Percentiles rank a stretch among this genome's conserved stretches.
These are phyloP conservation scores for Tachysurus fulvidraco DNA, from an alignment of 2,113 vertebrate species.

Conservation along the genomic window DNA sequence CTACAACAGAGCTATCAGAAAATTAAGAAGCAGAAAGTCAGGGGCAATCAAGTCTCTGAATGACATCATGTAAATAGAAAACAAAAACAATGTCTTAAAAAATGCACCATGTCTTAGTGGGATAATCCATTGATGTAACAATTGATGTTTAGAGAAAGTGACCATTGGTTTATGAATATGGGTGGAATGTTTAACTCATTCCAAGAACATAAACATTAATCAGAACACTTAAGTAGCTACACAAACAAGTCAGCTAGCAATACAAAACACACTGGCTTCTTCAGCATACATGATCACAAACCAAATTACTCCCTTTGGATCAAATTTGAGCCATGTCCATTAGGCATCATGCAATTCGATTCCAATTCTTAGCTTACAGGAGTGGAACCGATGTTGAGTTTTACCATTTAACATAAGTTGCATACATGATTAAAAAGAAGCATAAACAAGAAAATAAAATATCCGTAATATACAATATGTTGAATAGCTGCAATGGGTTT, in stretches of 20 bases:
- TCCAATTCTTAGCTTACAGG: not conserved
- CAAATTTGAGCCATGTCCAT: too few relatives aligned
- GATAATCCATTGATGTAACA: not conserved
- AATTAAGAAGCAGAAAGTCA: slow-evolving; percentile 53
- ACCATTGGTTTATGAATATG: not conserved
- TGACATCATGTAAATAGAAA: slow-evolving; percentile 30
- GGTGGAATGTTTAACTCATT: not conserved
- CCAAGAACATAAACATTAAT: not conserved
- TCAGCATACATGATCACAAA: not conserved
- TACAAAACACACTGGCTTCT: not conserved
- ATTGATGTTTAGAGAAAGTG: not conserved
- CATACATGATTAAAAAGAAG: not conserved
- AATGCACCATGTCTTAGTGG: slow-evolving; percentile 31
- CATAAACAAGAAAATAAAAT: not conserved
- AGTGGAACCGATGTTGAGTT: not conserved
- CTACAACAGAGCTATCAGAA: slow-evolving; percentile 28
- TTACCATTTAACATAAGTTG: not conserved
- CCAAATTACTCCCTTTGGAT: not conserved
- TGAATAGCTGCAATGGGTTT: not conserved
- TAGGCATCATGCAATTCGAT: not conserved
- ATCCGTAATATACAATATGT: not conserved
- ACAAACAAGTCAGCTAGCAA: not conserved
- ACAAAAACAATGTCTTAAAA: slow-evolving; percentile 33
- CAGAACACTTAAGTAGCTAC: not conserved
- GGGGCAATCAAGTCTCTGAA: slow-evolving; percentile 37